Evolutionary conservation across 2,888 invertebrate species (phyloP), one percentile per base, ranked within the genome.

Genomic region (Calameuta filiformis): DNA sequence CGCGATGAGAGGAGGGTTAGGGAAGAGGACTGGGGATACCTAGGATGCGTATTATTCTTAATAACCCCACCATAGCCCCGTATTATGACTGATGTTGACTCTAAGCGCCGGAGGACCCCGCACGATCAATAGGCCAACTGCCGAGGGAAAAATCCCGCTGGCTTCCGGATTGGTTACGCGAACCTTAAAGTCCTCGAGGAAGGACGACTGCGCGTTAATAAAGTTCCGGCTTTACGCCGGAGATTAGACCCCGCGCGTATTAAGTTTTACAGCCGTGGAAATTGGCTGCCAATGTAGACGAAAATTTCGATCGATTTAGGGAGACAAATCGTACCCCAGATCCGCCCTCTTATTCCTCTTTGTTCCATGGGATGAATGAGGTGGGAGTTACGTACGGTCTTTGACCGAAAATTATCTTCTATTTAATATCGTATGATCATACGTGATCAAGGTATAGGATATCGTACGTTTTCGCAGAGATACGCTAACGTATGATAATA

Each of bases 61-160:
- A 91, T 91, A 91, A 91, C 89, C 89, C 88, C 87, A 86, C 87
- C 88, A 88, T 88, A 87, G 88, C 88, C 85, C 86, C 89, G 90
- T 90, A 90, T 91, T 91, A 91, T 91, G 91, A 91, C 90, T 90
- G 90, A 91, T 91, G 91, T 91, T 90, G 91, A 91, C 89, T 91
- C 87, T 89, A 86, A 89, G 89, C 89, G 86, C 86, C 83, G 83
- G 82, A 83, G 85, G 74, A 77, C 80, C 83, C 80, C 83, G 84
- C 79, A 80, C 87, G 86, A 86, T 86, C 87, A 87, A 87, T 88
- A 87, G 85, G 82, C 84, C 82, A 85, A 83, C 83, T 79, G 83
- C 83, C 83, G 83, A 84, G 84, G 84, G 85, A 85, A 86, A 87
- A 88, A 88, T 86, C 84, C 84, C 84, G 85, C 84, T 87, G 84